Conservation (phyloP, 2,797 vertebrate genomes). For the Paguma larvata region DNA sequence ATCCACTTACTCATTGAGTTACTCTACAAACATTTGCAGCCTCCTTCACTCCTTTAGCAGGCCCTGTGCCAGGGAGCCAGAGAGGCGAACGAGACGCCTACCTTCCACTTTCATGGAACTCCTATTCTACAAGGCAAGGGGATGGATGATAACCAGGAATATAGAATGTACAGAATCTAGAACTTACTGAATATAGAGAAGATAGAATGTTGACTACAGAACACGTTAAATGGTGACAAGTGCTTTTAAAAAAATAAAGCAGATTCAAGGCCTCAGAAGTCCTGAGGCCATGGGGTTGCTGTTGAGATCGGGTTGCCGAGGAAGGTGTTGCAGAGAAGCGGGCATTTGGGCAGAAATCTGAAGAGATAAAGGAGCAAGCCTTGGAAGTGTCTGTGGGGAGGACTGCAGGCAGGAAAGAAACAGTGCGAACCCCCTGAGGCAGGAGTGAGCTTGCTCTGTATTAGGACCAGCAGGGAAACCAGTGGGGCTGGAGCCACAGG, state of each 20-base stretch:
- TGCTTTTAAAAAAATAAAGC: neutral
- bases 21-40: neutral
- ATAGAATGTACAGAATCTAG: neutral
- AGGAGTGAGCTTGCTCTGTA: neutral
- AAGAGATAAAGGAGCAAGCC: neutral
- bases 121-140: neutral
- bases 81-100: neutral
- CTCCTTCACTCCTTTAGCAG: neutral
- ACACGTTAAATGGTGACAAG: neutral
- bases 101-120: neutral
- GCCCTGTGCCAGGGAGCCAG: neutral
- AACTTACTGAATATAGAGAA: neutral
- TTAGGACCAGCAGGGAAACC: neutral
- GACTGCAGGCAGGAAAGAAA: neutral
- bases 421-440: neutral
- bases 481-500: neutral
- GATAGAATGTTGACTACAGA: neutral
- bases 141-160: neutral
- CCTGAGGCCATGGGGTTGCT: neutral
- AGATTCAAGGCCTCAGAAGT: neutral
- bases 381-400: neutral
- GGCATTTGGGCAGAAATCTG: neutral
- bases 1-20: neutral
- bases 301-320: neutral
- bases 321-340: neutral